phyloP scores from a whole-genome alignment of 2,113 vertebrate species.

The Oncorhynchus nerka region DNA sequence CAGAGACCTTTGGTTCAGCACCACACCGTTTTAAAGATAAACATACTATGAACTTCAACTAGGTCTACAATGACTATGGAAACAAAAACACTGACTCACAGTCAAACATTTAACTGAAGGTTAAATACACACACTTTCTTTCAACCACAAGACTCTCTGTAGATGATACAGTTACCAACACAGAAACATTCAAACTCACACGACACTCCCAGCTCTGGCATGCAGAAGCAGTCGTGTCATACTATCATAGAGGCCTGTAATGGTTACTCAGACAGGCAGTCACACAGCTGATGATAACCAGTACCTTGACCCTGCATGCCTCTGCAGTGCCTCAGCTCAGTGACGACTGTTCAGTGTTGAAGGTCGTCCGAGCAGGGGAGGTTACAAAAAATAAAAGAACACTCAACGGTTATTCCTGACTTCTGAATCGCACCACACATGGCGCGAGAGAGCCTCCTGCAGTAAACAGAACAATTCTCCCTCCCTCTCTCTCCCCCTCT shows the following conservation, averaged over 20 bases:
- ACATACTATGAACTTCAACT: not conserved
- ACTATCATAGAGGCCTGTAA: slow-evolving; percentile 12
- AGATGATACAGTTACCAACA: no score
- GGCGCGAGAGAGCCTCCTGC: slow-evolving; percentile 22
- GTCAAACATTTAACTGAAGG: not conserved
- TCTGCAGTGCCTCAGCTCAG: slow-evolving; percentile 29
- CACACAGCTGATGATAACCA: not conserved
- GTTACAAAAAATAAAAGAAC: not conserved
- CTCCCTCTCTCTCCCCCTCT: slow-evolving; percentile 1
- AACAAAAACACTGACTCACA: not conserved
- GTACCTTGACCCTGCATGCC: slow-evolving; percentile 28
- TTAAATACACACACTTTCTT: not conserved
- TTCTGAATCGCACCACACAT: slow-evolving; percentile 57
- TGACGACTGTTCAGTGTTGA: slow-evolving; percentile 36
- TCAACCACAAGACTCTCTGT: not conserved
- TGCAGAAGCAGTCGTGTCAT: not conserved
- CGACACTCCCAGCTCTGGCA: not conserved
- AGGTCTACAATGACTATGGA: no score
- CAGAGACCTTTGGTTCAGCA: not conserved
- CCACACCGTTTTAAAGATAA: not conserved
- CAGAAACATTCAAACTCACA: not conserved
- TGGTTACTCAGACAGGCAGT: slow-evolving; percentile 14
- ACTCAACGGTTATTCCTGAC: slow-evolving; percentile 32
- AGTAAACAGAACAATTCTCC: slow-evolving; percentile 34
- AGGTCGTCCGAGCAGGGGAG: not conserved